Percentiles rank a stretch among this genome's conserved stretches.
Evolutionary conservation across 2,113 vertebrate species (phyloP).

Genomic region (Perccottus glenii): DNA sequence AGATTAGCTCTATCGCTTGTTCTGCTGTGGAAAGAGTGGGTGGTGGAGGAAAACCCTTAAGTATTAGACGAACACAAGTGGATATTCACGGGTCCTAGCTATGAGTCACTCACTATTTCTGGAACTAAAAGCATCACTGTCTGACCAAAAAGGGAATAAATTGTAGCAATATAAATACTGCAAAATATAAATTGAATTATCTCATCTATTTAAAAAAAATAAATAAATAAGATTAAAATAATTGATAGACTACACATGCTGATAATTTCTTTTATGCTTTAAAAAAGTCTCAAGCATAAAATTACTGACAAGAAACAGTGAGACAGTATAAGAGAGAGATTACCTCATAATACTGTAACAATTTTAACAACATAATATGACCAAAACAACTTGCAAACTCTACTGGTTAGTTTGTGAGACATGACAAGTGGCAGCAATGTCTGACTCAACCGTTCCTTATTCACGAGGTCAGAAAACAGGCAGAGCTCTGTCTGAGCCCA

Average conservation of each 20-base stretch:
- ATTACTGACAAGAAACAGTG: no score
- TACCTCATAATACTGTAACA: background rate
- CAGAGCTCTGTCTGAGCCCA: slow-evolving; percentile 59
- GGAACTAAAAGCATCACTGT: background rate
- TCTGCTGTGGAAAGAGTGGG: slow-evolving; percentile 53
- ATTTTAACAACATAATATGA: slow-evolving; percentile 16
- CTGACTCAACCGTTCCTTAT: slow-evolving; percentile 70
- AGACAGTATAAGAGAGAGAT: no score
- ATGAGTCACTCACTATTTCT: slow-evolving; percentile 36
- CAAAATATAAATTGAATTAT: background rate
- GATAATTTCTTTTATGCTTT: no score
- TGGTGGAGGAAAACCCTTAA: slow-evolving; percentile 40
- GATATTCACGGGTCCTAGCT: slow-evolving; percentile 18
- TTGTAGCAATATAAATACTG: background rate
- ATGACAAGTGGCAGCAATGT: slow-evolving; percentile 50
- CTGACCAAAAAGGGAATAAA: background rate
- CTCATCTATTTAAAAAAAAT: no score
- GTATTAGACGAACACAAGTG: slow-evolving; percentile 45
- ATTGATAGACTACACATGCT: no score
- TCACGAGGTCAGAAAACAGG: slow-evolving; percentile 57
- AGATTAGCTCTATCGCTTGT: slow-evolving; percentile 62
- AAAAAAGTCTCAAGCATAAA: no score
- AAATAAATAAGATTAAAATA: no score
- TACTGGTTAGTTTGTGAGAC: slow-evolving; percentile 43
- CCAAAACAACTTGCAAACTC: slow-evolving; percentile 29